Base-by-base conservation (phyloP, 2,797 vertebrate genomes). In the Eremophila alpestris region DNA sequence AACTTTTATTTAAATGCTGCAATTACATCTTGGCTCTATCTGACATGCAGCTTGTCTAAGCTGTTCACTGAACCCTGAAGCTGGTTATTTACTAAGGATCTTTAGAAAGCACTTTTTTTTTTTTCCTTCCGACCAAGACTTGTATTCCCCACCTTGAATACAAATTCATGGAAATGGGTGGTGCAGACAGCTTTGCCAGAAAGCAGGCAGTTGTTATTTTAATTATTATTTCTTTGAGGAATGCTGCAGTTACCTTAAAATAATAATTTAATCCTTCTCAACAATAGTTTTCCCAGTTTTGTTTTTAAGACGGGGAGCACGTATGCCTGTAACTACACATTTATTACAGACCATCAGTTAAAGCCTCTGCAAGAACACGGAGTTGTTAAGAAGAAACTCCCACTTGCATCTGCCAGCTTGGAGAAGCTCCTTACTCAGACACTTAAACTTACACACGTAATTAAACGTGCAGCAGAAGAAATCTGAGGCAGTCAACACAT, bases 81-180 rank as follows among this genome's bases (percentile, higher is more conserved):
- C 80, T 94, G 88, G 83, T 91, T 97, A 97, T 97, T 98, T 97
- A 96, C 87, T 68, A 94, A 93, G 93, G 70, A 90, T 93, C 95
- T 95, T 95, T 81, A 91, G 88, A 94, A 97, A 92, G 77, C n/a
- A 55, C 30, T 48, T 16, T 46, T 74, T 90, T 83, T 38, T 94
- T 85, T 94, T 81, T 51, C 55, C 83, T 94, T 79, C 89, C 41
- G 9, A 95, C 70, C 34, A 90, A 75, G 83, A 83, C 74, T 91
- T 40, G 63, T 36, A 84, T 89, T 45, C 93, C 83, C 92, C 92
- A 94, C 83, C 51, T 91, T 91, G 91, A 97, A 95, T 89, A 96
- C 87, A 95, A 97, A 97, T 97, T 96, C 96, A 96, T 86, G 89
- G 96, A 97, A 97, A 96, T 97, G 97, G 96, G 97, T 97, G 97